Base-by-base conservation (phyloP, 2,113 vertebrate species). In the Pantherophis guttatus region DNA sequence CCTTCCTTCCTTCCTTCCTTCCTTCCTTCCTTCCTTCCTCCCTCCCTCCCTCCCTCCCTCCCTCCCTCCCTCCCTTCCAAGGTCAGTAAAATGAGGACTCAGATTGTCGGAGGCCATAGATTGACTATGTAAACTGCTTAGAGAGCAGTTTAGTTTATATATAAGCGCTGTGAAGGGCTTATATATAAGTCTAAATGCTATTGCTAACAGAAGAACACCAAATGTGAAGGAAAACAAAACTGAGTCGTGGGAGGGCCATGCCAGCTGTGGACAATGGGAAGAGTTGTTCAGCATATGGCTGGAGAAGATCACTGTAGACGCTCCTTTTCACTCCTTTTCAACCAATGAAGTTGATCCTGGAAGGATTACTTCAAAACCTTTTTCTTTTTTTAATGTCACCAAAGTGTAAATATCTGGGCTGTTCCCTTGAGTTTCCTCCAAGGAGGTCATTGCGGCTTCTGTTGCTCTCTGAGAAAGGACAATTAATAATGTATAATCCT, bases 401-500 rank as follows among this genome's bases (percentile, higher is more conserved):
- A 59, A 89, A 57, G 13, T 92, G 65, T 44, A 62, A 92, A 44
- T 53, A 54, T 94, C 21, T 62, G 4, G 29, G 9, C 48, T 62
- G 3, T 15, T n/a, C n/a, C 87, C 50, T 33, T 50, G 11, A 15
- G 10, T 86, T 92, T 48, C 90, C 44, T 53, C 29, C 4, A 55
- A 54, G 75, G 65, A 59, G 87, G 70, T 86, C 57, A 19, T 75
- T 48, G 54, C 57, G 29, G 75, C 57, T 85, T 48, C 44, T 39
- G 29, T n/a, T 5, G 2, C 55, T 86, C 87, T 90, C 48, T n/a
- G 70, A 65, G 57, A 94, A 90, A 65, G 3, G 81, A 21, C 87
- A 39, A 94, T 94, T 92, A 94, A 94, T 94, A 94, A 92, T 92
- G 81, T 54, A 90, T 86, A 92, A 86, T 52, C 87, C 75, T 94